Evolutionary conservation across 2,113 vertebrate species (phyloP), one percentile per base, ranked within the genome.

Genomic region (Tringa solitaria): DNA sequence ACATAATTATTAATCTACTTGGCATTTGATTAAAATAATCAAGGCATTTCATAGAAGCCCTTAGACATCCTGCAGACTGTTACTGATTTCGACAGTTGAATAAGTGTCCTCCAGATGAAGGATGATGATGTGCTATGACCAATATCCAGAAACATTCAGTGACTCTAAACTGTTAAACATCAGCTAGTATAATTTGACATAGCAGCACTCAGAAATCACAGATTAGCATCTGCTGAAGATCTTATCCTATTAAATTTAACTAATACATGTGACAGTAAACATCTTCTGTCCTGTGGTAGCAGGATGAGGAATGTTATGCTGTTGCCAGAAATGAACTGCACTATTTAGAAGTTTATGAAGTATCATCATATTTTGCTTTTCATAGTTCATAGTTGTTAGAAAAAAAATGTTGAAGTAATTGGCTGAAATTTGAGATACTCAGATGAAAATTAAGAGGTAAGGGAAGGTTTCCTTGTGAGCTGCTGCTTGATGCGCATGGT

Each of bases 191-290:
- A 69, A 94, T 76, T 74, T 85, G 83, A 83, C n/a, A 22, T n/a
- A 46, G 67, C 61, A 92, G 78, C 37, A 67, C 59, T 86, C 68
- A 78, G 61, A 94, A 95, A 89, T 90, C 79, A 54, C 67, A 80
- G 69, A 78, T 82, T 85, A 88, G 46, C 59, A 88, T 87, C 70
- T 94, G 82, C 28, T 90, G 82, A 76, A 95, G 70, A 35, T 80
- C 33, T 93, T 63, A 68, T 63, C 39, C 24, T 86, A 30, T 79
- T 91, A 76, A 90, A 67, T 86, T 60, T 65, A 76, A 79, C 53
- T 67, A 56, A 51, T 61, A 35, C 12, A 17, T 63, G 17, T 93
- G 50, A 35, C 61, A 80, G 51, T 73, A 88, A 91, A 63, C 46
- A 63, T 83, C 57, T 19, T 84, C 53, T 94, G 27, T 87, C 70